A percentile compares a stretch with the other conserved stretches of the same genome.
Evolutionary conservation across 2,113 vertebrate genomes (phyloP).

Genomic region (Silurus glanis): DNA sequence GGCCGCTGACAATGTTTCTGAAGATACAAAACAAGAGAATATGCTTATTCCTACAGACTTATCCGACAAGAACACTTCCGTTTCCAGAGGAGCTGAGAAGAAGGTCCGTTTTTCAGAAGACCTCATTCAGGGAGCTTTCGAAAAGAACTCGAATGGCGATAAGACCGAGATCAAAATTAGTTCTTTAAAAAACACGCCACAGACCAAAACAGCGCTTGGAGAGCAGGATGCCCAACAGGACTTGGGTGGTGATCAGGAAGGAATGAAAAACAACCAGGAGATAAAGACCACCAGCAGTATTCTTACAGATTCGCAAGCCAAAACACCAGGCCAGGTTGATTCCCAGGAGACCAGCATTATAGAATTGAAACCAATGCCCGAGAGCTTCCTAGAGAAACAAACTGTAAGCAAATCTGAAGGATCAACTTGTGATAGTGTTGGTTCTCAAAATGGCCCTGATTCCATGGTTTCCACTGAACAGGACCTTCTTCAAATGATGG

Average conservation of each 20-base stretch:
- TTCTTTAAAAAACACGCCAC: constrained; percentile 54
- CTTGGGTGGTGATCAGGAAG: constrained; percentile 44
- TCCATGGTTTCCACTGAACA: constrained; percentile 47
- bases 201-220: constrained; percentile 42
- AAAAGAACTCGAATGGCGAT: constrained; percentile 40
- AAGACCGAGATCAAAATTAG: constrained; percentile 49
- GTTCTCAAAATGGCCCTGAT: constrained; percentile 44
- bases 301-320: constrained; percentile 24
- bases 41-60: not conserved
- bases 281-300: constrained; percentile 1
- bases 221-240: constrained; percentile 20
- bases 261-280: constrained; percentile 45
- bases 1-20: constrained; percentile 27
- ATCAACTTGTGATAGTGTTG: constrained; percentile 13
- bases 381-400: constrained; percentile 50
- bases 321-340: not conserved
- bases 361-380: constrained; percentile 18
- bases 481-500: constrained; percentile 49
- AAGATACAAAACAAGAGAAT: not conserved
- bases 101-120: constrained; percentile 73
- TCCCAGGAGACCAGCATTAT: not conserved
- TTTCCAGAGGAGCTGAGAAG: constrained; percentile 62
- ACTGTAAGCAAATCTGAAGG: constrained; percentile 43
- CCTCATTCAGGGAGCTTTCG: constrained; percentile 52
- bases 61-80: constrained; percentile 23